phyloP scores from a whole-genome alignment of 2,113 vertebrate genomes.

The Edolisoma coerulescens region DNA sequence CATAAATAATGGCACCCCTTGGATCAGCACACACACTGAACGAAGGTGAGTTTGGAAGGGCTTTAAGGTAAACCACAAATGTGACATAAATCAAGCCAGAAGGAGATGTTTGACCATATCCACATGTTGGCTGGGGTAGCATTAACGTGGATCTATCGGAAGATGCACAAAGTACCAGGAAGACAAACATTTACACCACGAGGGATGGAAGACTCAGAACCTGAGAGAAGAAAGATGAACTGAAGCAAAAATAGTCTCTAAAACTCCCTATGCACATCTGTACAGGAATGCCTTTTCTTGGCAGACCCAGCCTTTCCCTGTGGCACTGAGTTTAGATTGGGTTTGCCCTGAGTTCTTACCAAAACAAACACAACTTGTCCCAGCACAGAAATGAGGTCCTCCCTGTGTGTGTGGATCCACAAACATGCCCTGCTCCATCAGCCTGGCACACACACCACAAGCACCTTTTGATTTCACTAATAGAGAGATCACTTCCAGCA shows the following conservation, averaged over 20 bases:
- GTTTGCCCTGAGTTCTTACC: neutral
- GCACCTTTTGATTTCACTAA: neutral
- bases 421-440: neutral
- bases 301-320: neutral
- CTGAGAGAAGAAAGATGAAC: neutral
- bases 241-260: neutral
- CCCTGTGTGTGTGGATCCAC: fast-evolving
- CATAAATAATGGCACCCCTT: neutral
- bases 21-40: neutral
- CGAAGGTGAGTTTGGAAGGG: neutral
- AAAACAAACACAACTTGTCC: neutral
- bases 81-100: neutral
- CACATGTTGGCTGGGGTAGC: neutral
- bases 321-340: neutral
- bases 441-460: neutral
- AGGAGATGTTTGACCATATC: neutral
- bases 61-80: neutral
- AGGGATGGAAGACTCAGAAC: neutral
- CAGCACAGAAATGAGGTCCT: neutral
- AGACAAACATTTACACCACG: fast-evolving
- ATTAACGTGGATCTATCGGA: neutral
- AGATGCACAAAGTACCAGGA: neutral
- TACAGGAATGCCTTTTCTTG: neutral
- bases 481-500: neutral
- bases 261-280: fast-evolving